phyloP scores from a whole-genome alignment of 2,113 vertebrate genomes.

The Sylvilagus bachmani region DNA sequence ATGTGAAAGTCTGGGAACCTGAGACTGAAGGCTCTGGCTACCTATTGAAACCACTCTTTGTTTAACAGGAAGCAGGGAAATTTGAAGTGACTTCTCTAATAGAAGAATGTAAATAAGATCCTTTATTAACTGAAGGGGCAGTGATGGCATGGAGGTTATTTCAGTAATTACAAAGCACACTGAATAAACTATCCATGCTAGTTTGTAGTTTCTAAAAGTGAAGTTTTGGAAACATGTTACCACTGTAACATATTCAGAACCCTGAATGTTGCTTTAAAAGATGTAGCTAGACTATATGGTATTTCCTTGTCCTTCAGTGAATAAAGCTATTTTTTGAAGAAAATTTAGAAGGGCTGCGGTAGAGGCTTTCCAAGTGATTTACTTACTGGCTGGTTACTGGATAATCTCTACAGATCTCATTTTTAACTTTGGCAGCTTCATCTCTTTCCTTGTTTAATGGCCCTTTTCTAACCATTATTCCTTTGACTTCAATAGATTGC shows the following conservation, averaged over 20 bases:
- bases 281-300: neutral
- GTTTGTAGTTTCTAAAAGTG: neutral
- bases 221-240: neutral
- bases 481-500: slow-evolving; percentile 25
- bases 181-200: slow-evolving; percentile 6
- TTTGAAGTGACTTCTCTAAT: slow-evolving; percentile 58
- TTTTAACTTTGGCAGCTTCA: slow-evolving; percentile 47
- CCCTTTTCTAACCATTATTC: neutral
- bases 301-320: neutral
- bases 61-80: slow-evolving; percentile 54
- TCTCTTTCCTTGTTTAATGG: neutral
- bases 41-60: slow-evolving; percentile 36
- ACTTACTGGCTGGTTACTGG: neutral
- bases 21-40: slow-evolving; percentile 58
- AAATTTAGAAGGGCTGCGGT: neutral
- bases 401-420: neutral
- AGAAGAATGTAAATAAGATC: slow-evolving; percentile 51
- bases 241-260: neutral
- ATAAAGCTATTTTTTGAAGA: neutral
- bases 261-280: neutral
- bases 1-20: slow-evolving; percentile 16
- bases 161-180: slow-evolving; percentile 9
- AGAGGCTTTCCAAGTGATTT: slow-evolving; percentile 21
- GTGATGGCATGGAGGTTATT: slow-evolving; percentile 3
- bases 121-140: slow-evolving; percentile 10